These are phyloP conservation scores for Yponomeuta evonymella DNA, from an alignment of 2,888 invertebrate species.

Conservation along the genomic window DNA sequence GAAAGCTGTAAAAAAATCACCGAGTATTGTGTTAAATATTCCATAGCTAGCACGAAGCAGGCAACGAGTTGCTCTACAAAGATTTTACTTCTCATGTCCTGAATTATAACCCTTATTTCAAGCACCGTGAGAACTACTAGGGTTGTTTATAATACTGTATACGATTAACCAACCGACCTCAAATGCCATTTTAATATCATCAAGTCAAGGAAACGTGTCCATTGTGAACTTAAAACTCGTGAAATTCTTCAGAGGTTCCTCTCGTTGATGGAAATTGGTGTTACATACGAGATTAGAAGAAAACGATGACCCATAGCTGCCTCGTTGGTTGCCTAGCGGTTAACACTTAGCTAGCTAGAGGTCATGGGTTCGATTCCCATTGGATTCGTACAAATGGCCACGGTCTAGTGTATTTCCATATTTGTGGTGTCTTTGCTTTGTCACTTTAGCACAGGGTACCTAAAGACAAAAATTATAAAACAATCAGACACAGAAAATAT, in stretches of 20 bases:
- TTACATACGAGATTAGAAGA: too few species aligned
- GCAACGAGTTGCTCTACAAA: neutral
- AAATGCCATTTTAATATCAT: conserved; percentile 30
- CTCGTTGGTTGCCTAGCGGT: too few species aligned
- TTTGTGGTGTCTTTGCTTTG: too few species aligned
- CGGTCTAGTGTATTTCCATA: too few species aligned
- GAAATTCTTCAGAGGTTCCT: neutral
- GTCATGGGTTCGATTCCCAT: too few species aligned
- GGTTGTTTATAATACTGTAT: neutral
- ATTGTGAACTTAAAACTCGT: conserved; percentile 17
- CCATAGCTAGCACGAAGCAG: neutral
- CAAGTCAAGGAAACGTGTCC: conserved; percentile 38
- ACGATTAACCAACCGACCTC: conserved; percentile 31
- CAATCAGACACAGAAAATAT: too few species aligned
- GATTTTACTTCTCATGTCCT: neutral
- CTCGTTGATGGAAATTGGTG: neutral
- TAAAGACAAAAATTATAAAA: too few species aligned
- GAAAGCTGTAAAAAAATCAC: too few species aligned
- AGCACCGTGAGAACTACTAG: neutral
- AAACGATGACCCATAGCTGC: too few species aligned
- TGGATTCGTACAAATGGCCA: too few species aligned
- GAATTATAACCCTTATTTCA: neutral
- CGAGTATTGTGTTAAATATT: neutral
- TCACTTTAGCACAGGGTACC: too few species aligned
- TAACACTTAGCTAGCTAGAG: too few species aligned